phyloP scores from a whole-genome alignment of 2,113 vertebrate genomes.

The Rhinogobius similis region DNA sequence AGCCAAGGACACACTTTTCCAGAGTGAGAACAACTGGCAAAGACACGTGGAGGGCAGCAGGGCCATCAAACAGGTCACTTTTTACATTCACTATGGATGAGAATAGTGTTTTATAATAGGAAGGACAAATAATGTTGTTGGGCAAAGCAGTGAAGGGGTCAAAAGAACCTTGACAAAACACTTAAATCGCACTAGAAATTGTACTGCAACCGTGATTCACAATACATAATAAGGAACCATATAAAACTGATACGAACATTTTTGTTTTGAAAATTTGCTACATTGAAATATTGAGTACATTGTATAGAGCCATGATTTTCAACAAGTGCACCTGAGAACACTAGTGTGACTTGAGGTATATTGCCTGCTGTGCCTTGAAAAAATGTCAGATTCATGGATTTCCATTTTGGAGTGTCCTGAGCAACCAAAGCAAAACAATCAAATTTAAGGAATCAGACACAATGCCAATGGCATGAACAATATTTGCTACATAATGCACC shows the following conservation, averaged over 20 bases:
- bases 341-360: no score
- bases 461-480: no score
- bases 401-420: no score
- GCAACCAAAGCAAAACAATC: no score
- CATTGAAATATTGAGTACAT: neutral
- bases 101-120: constrained; percentile 4
- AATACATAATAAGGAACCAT: neutral
- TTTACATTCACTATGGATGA: neutral
- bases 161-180: constrained; percentile 9
- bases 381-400: no score
- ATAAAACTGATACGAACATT: no score
- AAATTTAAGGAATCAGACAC: no score
- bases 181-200: constrained; percentile 14
- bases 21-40: constrained; percentile 56
- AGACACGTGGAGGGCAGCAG: constrained; percentile 63
- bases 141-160: neutral
- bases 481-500: no score
- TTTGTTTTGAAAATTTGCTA: no score
- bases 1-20: constrained; percentile 69
- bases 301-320: no score
- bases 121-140: neutral
- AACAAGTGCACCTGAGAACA: no score
- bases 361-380: no score
- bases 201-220: neutral
- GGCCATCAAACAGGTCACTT: constrained; percentile 24